Evolutionary conservation across 2,113 vertebrate genomes (phyloP).

Genomic region (Thunnus maccoyii): DNA sequence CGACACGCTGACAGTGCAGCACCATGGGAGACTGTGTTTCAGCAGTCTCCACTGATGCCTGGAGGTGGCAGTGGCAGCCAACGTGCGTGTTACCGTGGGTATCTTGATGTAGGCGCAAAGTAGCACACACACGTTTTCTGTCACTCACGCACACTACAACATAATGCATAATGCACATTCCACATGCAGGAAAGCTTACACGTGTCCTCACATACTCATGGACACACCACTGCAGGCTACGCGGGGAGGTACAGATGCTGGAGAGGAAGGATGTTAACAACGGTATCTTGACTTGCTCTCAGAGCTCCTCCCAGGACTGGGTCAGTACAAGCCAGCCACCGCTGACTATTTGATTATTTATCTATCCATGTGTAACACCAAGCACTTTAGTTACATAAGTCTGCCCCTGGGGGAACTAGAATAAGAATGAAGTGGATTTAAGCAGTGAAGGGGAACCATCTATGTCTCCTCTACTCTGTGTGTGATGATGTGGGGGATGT

Average conservation of each 20-base stretch:
- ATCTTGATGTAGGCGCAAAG: neutral
- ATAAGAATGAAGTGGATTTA: slow-evolving; percentile 69
- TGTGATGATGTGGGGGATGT: slow-evolving; percentile 54
- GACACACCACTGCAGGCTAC: slow-evolving; percentile 11
- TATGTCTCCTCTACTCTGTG: slow-evolving; percentile 42
- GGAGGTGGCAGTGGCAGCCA: slow-evolving; percentile 53
- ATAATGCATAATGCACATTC: slow-evolving; percentile 9
- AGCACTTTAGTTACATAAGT: slow-evolving; percentile 78
- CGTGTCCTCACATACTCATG: slow-evolving; percentile 4
- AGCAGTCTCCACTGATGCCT: slow-evolving; percentile 47
- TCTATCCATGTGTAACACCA: slow-evolving; percentile 65
- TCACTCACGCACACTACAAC: neutral
- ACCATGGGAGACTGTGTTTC: slow-evolving; percentile 37
- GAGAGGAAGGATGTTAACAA: slow-evolving; percentile 37
- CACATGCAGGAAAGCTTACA: slow-evolving; percentile 25
- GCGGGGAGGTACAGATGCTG: neutral
- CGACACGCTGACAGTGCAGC: slow-evolving; percentile 48
- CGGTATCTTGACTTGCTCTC: slow-evolving; percentile 6
- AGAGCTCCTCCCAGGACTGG: slow-evolving; percentile 59
- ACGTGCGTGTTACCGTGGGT: neutral
- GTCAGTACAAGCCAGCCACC: slow-evolving; percentile 51
- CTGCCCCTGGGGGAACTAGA: slow-evolving; percentile 58
- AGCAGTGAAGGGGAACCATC: slow-evolving; percentile 55
- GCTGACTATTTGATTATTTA: slow-evolving; percentile 75
- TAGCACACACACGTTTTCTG: neutral